Evolutionary conservation across 2,113 vertebrate genomes (phyloP), one percentile per base, ranked within the genome.

Genomic region (Tupaia tana): DNA sequence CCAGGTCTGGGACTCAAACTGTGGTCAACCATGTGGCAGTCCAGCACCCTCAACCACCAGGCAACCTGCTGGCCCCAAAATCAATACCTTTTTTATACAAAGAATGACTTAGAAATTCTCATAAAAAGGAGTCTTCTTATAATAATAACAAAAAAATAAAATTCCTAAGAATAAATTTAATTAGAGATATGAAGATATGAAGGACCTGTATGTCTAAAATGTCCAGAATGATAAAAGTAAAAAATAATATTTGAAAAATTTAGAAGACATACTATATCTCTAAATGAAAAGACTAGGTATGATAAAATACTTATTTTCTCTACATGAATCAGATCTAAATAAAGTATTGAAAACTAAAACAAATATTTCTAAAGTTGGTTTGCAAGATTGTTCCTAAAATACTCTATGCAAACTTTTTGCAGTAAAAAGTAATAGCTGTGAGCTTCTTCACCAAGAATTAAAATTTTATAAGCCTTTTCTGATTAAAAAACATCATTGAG

Each of bases 241-340:
- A 29, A 64, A 61, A 64, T 85, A 91, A 79, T 81, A 90, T 10
- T 94, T 67, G 3, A 82, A 27, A 83, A 92, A 86, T 90, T 86
- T n/a, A 54, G n/a, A 82, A 77, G 34, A 56, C 2, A 58, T 87
- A 4, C 7, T 13, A 4, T 13, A 6, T 34, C 14, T 92, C 20
- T 63, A 82, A 34, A 34, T 73, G 4, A 89, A 29, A 67, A 80
- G 52, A 54, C 20, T 34, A 71, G 84, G 29, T 61, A 63, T 91
- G 9, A 67, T 66, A 70, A 58, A 81, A n/a, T 52, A 79, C 19
- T 8, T 27, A 52, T 34, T 84, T 93, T 79, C 31, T 91, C n/a
- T 78, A 87, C 91, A 67, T 69, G 69, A 85, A 80, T 71, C 34
- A 95, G 63, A 66, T 95, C 2, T 59, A 88, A 80, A 78, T 69